Percentiles rank a stretch among this genome's conserved stretches.
Evolutionary conservation across 2,797 vertebrate species (phyloP).

Genomic region (Gymnothorax reevesii): DNA sequence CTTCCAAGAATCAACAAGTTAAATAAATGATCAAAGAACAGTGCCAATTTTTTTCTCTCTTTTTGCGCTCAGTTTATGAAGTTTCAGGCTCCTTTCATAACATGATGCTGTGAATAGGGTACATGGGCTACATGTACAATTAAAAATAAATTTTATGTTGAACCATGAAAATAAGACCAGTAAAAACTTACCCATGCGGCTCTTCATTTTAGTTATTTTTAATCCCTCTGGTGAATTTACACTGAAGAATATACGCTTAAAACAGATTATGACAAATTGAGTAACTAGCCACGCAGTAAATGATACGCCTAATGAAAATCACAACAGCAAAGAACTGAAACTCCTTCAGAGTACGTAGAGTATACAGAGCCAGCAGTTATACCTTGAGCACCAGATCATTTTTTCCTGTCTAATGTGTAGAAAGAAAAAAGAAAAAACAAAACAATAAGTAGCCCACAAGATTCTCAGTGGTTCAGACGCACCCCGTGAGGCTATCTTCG

Average conservation of each 20-base stretch:
- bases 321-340: not conserved
- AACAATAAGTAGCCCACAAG: conserved; percentile 3
- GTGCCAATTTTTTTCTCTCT: not conserved
- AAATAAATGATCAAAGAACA: not conserved
- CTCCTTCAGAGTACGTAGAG: not conserved
- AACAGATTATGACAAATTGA: not conserved
- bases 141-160: not conserved
- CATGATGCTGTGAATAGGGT: not conserved
- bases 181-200: conserved; percentile 14
- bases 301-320: not conserved
- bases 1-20: conserved; percentile 17
- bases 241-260: not conserved
- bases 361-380: not conserved
- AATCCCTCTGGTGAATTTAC: not conserved
- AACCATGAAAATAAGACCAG: not conserved
- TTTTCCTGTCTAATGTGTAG: not conserved
- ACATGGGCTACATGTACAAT: not conserved
- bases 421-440: conserved; percentile 2
- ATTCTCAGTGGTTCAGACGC: not conserved
- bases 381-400: not conserved
- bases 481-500: not conserved
- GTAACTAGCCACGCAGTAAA: not conserved
- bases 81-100: not conserved
- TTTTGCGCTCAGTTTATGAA: not conserved
- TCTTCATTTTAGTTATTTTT: conserved; percentile 13